phyloP scores from a whole-genome alignment of 2,888 invertebrate genomes.

The Callosobruchus maculatus region DNA sequence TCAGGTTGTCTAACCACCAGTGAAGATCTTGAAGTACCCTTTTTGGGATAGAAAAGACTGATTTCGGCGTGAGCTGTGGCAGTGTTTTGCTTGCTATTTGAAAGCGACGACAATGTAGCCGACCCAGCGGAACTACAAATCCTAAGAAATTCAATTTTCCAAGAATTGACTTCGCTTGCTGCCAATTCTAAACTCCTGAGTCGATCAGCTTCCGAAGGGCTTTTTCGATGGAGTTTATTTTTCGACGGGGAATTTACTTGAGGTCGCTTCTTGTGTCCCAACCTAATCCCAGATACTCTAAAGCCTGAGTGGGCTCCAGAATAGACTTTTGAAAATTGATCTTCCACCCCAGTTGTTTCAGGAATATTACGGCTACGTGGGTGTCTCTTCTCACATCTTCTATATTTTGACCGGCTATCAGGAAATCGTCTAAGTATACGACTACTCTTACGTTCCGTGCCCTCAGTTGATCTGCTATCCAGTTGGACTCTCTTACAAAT shows the following conservation, averaged over 20 bases:
- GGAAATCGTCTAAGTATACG: constrained; percentile 25
- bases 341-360: background rate
- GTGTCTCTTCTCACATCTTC: background rate
- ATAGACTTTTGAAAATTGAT: background rate
- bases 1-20: constrained; percentile 9
- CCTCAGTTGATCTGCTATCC: constrained; percentile 22
- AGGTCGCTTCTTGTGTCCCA: constrained; percentile 12
- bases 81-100: constrained; percentile 5
- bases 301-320: background rate
- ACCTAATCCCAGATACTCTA: constrained; percentile 16
- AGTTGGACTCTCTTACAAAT: constrained; percentile 27
- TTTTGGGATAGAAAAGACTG: constrained; percentile 2
- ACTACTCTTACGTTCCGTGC: constrained; percentile 21
- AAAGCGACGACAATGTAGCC: constrained; percentile 12
- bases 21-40: constrained; percentile 2
- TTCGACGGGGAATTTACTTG: background rate
- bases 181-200: background rate
- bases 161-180: constrained; percentile 6
- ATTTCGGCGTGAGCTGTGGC: constrained; percentile 1
- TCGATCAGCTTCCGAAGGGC: background rate
- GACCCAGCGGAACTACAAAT: constrained; percentile 13
- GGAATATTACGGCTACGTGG: background rate
- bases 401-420: constrained; percentile 8
- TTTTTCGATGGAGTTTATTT: background rate
- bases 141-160: constrained; percentile 16